Evolutionary conservation across 2,888 invertebrate species (phyloP), one percentile per base, ranked within the genome.

Genomic region (Anoplius nigerrimus): DNA sequence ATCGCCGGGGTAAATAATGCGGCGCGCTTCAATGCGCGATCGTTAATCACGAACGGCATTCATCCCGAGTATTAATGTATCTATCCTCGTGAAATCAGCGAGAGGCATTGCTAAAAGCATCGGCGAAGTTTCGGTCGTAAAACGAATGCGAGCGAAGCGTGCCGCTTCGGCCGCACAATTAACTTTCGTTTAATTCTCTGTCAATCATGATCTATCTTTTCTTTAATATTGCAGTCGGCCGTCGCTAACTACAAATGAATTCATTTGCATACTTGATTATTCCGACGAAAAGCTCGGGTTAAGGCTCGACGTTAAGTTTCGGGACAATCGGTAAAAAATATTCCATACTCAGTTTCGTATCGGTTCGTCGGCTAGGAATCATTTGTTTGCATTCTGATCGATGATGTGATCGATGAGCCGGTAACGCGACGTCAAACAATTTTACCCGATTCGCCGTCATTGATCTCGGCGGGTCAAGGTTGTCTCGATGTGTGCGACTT

Each of bases 41-140:
- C 75, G 75, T 76, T 75, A 78, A 69, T 71, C 76, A 72, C 69
- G 59, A 59, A 54, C 66, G 68, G 42, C 62, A 68, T 60, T 68
- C 24, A 43, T 34, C 57, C 63, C 59, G 53, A 27, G 16, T 55
- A 67, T 59, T 24, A 43, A 71, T 71, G 63, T 20, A 68, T 60
- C 68, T 61, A 22, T 27, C 48, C 56, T 46, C 48, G 16, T 48
- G 48, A 20, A 18, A 16, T 48, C 20, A 16, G 8, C 3, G 48
- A 16, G 48, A 16, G 48, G 5, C 16, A 5, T 18, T 20, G n/a
- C 11, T 18, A 18, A 16, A 13, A 20, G 48, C 20, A 20, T 48
- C 48, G 48, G n/a, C 8, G 20, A 48, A 48, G 48, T 48, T 48
- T 18, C 3, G 48, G 48, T 51, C 22, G 48, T 56, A 56, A 62